Evolutionary conservation across 2,113 vertebrate genomes (phyloP).

Genomic region (Perca schrenkii): DNA sequence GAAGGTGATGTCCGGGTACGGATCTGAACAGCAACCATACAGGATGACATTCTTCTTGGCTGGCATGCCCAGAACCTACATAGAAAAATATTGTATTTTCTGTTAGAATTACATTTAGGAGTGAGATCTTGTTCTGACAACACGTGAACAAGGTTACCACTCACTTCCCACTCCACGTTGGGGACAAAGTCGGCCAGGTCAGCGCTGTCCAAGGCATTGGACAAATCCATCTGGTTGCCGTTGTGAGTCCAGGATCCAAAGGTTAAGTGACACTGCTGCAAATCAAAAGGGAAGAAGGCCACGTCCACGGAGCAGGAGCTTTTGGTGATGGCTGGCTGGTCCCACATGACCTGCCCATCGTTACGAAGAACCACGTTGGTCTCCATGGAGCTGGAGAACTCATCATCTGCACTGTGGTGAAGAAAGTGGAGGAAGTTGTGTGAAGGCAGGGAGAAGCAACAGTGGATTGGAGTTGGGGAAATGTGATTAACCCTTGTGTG

Average conservation of each 20-base stretch:
- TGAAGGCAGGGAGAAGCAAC: background rate
- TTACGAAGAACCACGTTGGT: constrained; percentile 91
- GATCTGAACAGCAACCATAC: constrained; percentile 94
- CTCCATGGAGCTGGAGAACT: constrained; percentile 88
- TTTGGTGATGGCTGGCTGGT: constrained; percentile 92
- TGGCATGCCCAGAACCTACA: constrained; percentile 89
- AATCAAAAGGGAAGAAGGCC: constrained; percentile 93
- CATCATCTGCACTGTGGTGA: constrained; percentile 86
- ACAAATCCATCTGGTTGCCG: constrained; percentile 91
- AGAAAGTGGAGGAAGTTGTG: background rate
- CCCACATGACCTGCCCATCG: constrained; percentile 90
- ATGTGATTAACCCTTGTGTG: too few relatives aligned
- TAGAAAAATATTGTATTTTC: background rate
- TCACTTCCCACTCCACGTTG: constrained; percentile 89
- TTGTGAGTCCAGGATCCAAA: constrained; percentile 96
- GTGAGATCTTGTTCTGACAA: rapidly evolving
- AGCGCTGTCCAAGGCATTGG: constrained; percentile 80
- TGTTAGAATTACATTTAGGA: background rate
- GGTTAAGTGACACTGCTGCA: constrained; percentile 90
- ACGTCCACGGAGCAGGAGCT: constrained; percentile 95
- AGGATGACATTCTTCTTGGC: constrained; percentile 88
- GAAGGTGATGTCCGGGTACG: constrained; percentile 93
- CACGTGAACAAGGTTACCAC: background rate
- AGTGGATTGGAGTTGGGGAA: too few relatives aligned
- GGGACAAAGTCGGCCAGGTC: constrained; percentile 91